Conservation (phyloP, 1,140 invertebrate genomes). For the Cotesia chilonis region DNA sequence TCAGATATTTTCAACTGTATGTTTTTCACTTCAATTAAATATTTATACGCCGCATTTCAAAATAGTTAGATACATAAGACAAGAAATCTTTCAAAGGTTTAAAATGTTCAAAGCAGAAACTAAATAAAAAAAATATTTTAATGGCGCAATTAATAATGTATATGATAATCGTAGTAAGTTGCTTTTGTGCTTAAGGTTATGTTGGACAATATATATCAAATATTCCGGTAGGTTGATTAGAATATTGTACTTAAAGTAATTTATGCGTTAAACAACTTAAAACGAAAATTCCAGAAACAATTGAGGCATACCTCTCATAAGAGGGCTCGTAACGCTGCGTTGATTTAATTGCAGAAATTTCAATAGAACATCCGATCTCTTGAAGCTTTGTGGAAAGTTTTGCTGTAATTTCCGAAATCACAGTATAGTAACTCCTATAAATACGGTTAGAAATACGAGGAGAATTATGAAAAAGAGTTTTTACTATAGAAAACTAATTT, state of each 20-base stretch:
- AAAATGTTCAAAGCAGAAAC: too few species aligned
- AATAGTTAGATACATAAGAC: too few species aligned
- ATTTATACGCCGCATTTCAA: too few species aligned
- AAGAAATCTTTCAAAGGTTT: too few species aligned
- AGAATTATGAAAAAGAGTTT: constrained; percentile 10
- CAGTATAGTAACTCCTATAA: constrained; percentile 12
- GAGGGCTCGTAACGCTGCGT: constrained; percentile 41
- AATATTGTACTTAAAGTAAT: background rate
- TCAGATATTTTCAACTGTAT: too few species aligned
- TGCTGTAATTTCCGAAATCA: constrained; percentile 47
- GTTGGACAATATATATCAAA: background rate
- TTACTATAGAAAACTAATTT: background rate
- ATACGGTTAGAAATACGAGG: constrained; percentile 30
- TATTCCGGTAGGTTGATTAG: background rate
- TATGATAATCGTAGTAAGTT: too few species aligned
- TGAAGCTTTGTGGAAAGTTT: constrained; percentile 45
- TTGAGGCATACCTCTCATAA: background rate
- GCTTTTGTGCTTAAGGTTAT: background rate
- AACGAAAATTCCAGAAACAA: background rate
- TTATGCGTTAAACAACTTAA: too few species aligned
- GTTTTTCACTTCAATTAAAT: too few species aligned
- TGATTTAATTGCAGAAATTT: constrained; percentile 54
- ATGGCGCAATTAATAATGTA: too few species aligned
- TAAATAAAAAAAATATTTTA: too few species aligned
- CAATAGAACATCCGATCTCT: constrained; percentile 41